Conservation (phyloP, 2,888 invertebrate genomes). For the Oscheius onirici region DNA sequence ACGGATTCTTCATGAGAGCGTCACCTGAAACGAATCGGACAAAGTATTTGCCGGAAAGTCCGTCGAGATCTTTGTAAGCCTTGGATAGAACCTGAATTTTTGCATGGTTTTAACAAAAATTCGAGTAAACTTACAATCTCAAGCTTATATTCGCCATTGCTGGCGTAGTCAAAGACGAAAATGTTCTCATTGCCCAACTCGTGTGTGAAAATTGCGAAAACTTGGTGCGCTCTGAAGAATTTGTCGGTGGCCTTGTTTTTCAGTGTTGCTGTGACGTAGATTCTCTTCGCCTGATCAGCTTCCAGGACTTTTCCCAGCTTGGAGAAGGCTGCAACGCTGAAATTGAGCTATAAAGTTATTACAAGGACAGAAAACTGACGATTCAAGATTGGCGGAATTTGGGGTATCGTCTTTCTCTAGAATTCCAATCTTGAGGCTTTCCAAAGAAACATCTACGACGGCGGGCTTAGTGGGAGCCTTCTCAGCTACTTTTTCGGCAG, state of each 20-base stretch:
- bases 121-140: constrained; percentile 80
- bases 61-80: constrained; percentile 83
- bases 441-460: constrained; percentile 76
- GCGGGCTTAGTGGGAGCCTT: background rate
- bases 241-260: constrained; percentile 80
- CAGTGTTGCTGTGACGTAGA: constrained; percentile 84
- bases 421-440: constrained; percentile 77
- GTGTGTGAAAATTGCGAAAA: constrained; percentile 84
- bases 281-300: constrained; percentile 89
- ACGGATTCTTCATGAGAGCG: constrained; percentile 86
- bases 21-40: constrained; percentile 90
- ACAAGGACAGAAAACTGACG: constrained; percentile 2
- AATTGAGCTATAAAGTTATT: background rate
- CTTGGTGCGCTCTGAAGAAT: constrained; percentile 79
- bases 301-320: constrained; percentile 80
- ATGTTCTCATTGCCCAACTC: constrained; percentile 84
- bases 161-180: constrained; percentile 85
- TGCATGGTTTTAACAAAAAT: too few relatives aligned
- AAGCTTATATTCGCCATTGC: constrained; percentile 80
- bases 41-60: constrained; percentile 82
- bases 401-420: constrained; percentile 75
- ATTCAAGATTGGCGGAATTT: constrained; percentile 74
- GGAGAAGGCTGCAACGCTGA: constrained; percentile 80
- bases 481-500: background rate
- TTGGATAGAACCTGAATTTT: constrained; percentile 79